These are phyloP conservation scores for Bergia puertoricense DNA, from an alignment of 92 coral and sea anemone species.

Conservation along the genomic window DNA sequence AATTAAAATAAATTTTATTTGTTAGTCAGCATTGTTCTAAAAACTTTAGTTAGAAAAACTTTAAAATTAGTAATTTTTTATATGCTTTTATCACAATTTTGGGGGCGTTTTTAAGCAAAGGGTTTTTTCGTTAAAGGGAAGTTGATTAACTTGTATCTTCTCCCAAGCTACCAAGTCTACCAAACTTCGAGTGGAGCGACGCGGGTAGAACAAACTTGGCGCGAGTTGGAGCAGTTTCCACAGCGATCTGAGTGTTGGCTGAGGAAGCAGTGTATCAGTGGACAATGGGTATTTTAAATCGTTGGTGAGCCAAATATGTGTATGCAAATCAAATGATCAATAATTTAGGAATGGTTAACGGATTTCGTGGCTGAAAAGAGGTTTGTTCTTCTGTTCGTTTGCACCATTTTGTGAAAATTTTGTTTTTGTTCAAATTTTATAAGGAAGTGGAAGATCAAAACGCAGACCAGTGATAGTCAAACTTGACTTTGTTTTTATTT, in stretches of 20 bases:
- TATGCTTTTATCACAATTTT: not conserved
- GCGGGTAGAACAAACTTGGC: conserved; percentile 25
- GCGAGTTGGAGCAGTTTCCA: conserved; percentile 16
- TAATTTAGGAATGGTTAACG: conserved; percentile 6
- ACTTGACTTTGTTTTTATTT: not conserved
- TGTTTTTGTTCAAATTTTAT: not conserved
- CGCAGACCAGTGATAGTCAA: not conserved
- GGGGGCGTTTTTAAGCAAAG: not conserved
- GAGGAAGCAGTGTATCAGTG: too few species aligned
- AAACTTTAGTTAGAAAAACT: too few species aligned
- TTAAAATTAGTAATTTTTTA: not conserved
- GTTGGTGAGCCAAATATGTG: not conserved
- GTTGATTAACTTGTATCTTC: conserved; percentile 14
- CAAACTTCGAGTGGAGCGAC: not conserved
- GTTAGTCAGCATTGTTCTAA: not conserved
- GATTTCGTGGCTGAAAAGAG: not conserved
- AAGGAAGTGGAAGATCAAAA: not conserved
- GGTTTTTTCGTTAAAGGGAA: not conserved
- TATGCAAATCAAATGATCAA: conserved; percentile 20
- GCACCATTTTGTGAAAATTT: not conserved
- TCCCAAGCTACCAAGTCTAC: not conserved
- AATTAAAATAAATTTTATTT: not conserved
- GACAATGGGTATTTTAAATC: not conserved
- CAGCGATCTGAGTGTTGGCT: not conserved
- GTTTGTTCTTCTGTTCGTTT: not conserved